These are phyloP conservation scores for Oxyura jamaicensis DNA, from an alignment of 2,113 vertebrate genomes.

Conservation along the genomic window DNA sequence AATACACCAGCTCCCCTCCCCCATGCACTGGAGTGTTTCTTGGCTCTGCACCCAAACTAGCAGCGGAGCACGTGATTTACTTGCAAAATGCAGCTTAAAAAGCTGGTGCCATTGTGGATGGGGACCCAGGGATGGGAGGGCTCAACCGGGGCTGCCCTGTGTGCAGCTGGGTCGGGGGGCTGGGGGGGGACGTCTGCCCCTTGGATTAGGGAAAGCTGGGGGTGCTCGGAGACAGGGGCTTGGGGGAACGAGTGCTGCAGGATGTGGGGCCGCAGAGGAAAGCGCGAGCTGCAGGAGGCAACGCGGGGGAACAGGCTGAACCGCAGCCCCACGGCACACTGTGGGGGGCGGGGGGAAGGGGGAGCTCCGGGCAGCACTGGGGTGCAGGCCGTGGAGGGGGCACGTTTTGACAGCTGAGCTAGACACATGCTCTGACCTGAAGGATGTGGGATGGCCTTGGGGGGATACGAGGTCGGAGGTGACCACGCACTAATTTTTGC, in stretches of 20 bases:
- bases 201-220: neutral
- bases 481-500: rapidly evolving
- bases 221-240: neutral
- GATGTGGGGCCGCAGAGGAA: neutral
- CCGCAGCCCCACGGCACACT: neutral
- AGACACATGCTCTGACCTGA: neutral
- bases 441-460: neutral
- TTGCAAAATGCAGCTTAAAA: constrained; percentile 36
- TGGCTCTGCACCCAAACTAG: constrained; percentile 55
- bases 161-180: neutral
- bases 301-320: neutral
- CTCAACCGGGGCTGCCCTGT: neutral
- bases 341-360: neutral
- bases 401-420: neutral
- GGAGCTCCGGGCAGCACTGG: neutral
- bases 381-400: too few species aligned
- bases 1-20: constrained; percentile 41
- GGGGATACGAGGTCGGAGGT: neutral
- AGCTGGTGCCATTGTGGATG: constrained; percentile 20
- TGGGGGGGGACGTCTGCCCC: neutral
- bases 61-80: constrained; percentile 50
- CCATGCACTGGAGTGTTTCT: constrained; percentile 21
- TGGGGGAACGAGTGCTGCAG: neutral
- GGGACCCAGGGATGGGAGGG: neutral
- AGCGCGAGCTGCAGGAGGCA: neutral